Conservation (phyloP, 2,797 vertebrate species). For the Parambassis ranga region DNA sequence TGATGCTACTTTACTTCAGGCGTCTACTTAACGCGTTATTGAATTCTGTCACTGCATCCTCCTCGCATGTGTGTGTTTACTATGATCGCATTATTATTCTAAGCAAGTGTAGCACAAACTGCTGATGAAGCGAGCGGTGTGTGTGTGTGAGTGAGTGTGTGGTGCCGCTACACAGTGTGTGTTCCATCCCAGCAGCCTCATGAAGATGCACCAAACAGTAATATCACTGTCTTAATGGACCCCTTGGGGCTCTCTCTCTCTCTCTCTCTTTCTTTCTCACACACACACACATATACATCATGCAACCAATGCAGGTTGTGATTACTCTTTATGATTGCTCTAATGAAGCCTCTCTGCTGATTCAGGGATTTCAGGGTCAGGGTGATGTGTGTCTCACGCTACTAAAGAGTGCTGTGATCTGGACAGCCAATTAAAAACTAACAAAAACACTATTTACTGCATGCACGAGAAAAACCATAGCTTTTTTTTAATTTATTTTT, state of each 20-base stretch:
- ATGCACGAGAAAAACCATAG: neutral
- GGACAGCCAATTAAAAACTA: constrained; percentile 51
- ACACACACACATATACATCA: too few species aligned
- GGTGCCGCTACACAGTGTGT: neutral
- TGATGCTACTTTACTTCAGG: neutral
- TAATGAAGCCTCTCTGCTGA: constrained; percentile 66
- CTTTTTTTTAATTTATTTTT: neutral
- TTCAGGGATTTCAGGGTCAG: constrained; percentile 55
- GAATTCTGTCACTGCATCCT: neutral
- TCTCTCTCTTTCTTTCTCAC: too few species aligned
- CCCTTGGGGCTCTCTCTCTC: constrained; percentile 32
- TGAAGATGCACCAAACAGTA: constrained; percentile 25
- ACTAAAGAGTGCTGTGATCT: constrained; percentile 20
- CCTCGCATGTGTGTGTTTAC: neutral
- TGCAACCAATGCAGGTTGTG: constrained; percentile 27
- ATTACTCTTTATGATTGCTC: constrained; percentile 55
- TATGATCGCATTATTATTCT: constrained; percentile 30
- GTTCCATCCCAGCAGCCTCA: constrained; percentile 17
- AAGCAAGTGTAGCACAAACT: constrained; percentile 18
- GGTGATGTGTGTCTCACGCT: neutral
- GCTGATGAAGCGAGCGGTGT: constrained; percentile 53
- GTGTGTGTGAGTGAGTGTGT: constrained; percentile 5
- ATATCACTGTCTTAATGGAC: constrained; percentile 44
- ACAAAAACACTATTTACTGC: constrained; percentile 11
- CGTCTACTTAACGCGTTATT: constrained; percentile 10